phyloP scores from a whole-genome alignment of 2,888 invertebrate species.

The Ditula angustiorana region DNA sequence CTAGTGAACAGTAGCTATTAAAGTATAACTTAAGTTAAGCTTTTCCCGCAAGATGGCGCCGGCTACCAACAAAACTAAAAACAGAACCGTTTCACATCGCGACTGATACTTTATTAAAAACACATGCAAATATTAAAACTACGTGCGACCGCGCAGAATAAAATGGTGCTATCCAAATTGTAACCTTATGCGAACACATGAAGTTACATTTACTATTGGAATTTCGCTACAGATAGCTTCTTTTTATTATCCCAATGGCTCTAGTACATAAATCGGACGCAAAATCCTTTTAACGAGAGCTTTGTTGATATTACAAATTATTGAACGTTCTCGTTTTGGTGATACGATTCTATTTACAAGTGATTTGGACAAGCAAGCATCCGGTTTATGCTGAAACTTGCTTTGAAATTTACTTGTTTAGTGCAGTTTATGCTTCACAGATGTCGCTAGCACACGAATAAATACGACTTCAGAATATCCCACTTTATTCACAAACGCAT shows the following conservation, averaged over 20 bases:
- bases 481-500: no score
- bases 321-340: slow-evolving; percentile 9
- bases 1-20: background rate
- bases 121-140: slow-evolving; percentile 28
- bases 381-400: background rate
- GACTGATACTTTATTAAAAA: slow-evolving; percentile 21
- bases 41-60: background rate
- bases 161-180: background rate
- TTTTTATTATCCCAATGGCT: background rate
- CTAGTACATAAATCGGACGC: slow-evolving; percentile 20
- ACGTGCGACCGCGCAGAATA: background rate
- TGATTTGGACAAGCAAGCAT: background rate
- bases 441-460: slow-evolving; percentile 5
- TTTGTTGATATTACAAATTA: slow-evolving; percentile 8
- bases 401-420: slow-evolving; percentile 3
- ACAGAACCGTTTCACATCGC: slow-evolving; percentile 19
- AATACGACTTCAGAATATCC: background rate
- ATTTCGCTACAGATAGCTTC: background rate
- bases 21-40: background rate
- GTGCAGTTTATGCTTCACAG: slow-evolving; percentile 1
- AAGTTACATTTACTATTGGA: background rate
- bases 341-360: slow-evolving; percentile 26
- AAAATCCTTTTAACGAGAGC: slow-evolving; percentile 9
- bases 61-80: background rate
- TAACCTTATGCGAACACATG: background rate